Conservation (phyloP, 2,797 vertebrate genomes). For the Catostomus latipinnis region DNA sequence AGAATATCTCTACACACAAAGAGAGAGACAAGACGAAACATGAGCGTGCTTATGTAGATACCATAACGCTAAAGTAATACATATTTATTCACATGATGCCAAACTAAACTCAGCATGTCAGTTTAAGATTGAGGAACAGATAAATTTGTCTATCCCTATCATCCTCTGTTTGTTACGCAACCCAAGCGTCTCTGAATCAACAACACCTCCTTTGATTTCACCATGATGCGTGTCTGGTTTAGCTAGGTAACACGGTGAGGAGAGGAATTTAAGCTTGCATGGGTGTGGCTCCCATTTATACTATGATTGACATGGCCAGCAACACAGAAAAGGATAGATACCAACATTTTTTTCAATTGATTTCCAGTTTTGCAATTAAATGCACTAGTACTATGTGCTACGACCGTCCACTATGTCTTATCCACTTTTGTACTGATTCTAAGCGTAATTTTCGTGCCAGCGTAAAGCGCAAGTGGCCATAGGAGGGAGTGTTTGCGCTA, state of each 20-base stretch:
- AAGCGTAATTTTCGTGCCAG: no score
- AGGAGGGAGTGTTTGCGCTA: no score
- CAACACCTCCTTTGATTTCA: constrained; percentile 51
- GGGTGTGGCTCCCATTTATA: constrained; percentile 25
- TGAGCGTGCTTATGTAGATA: constrained; percentile 9
- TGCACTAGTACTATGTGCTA: no score
- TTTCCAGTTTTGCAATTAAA: not conserved
- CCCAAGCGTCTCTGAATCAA: constrained; percentile 53
- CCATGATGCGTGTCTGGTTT: constrained; percentile 51
- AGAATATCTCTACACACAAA: constrained; percentile 89
- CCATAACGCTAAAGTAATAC: constrained; percentile 25
- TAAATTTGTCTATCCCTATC: constrained; percentile 51
- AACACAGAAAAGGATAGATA: constrained; percentile 15
- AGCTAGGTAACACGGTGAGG: constrained; percentile 60
- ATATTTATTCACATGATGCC: constrained; percentile 15
- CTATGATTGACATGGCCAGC: not conserved
- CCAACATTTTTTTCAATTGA: constrained; percentile 14
- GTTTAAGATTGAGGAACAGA: constrained; percentile 41
- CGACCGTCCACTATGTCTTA: no score
- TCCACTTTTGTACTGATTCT: no score
- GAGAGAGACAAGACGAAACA: constrained; percentile 29
- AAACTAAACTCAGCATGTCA: constrained; percentile 49
- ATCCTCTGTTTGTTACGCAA: constrained; percentile 47
- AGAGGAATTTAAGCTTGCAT: constrained; percentile 48
- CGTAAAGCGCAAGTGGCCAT: no score